Base-by-base conservation (phyloP, 2,113 vertebrate genomes). In the Austrofundulus limnaeus region DNA sequence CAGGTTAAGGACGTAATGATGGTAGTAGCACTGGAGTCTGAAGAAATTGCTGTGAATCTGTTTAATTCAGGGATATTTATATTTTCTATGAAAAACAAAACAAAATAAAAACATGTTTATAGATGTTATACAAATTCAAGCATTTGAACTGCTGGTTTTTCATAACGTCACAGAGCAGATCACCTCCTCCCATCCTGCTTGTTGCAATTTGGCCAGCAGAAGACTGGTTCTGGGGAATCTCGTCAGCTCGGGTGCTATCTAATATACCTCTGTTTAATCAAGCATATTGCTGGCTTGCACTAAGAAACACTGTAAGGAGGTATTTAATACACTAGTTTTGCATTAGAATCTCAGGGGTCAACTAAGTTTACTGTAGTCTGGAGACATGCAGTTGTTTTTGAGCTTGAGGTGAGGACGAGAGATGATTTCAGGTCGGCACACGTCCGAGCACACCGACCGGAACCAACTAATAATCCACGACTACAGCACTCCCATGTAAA, bases 11-110 rank as follows among this genome's bases (percentile, higher is more conserved):
- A 88, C 82, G 89, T 77, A n/a, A 86, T 85, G 88, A 90, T 81
- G 88, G 92, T 93, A 92, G 87, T 79, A 92, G 92, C 92, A 93
- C 91, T 92, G 92, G 91, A 93, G 88, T 89, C 88, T 73, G 72
- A 80, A 78, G 70, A 59, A 90, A 84, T 91, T 92, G 90, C 92
- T 93, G 92, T 93, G 92, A 93, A 93, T 93, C 87, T 80, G 80
- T 91, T 92, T 92, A 85, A 92, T 93, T 93, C 92, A 93, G 92
- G 92, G 92, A 93, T 93, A 92, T 93, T 93, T 93, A 92, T 93
- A 90, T 91, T 92, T 93, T 93, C 87, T 93, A 90, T 93, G 88
- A 89, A 90, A 34, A 34, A 34, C 6, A 34, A 10, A 34, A 28
- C 3, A 28, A 28, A 28, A 7, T 4, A 34, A 34, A 86, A 87